These are phyloP conservation scores for Drosophila obscura DNA, from an alignment of 1,140 invertebrate genomes.

Conservation along the genomic window DNA sequence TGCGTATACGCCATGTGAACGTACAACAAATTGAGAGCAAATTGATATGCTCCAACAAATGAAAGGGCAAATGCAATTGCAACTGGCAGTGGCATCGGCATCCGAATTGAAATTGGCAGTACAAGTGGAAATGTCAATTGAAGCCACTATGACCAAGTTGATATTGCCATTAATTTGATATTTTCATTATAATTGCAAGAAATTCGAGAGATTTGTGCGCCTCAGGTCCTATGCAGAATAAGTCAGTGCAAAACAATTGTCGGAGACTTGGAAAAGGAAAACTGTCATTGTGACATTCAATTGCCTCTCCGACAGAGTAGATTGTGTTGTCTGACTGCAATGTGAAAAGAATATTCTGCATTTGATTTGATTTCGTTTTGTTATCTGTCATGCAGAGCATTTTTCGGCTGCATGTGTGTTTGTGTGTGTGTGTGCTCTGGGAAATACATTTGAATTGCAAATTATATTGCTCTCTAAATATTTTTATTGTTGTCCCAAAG, in stretches of 20 bases:
- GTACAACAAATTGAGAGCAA: conserved; percentile 53
- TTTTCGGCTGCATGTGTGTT: conserved; percentile 19
- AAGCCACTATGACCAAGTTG: neutral
- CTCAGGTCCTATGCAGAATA: neutral
- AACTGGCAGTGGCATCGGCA: neutral
- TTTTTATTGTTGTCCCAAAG: conserved; percentile 26
- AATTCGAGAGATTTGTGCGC: conserved; percentile 2
- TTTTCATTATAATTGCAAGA: conserved; percentile 32
- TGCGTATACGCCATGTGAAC: conserved; percentile 58
- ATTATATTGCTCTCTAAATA: conserved; percentile 35
- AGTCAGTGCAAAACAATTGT: conserved; percentile 17
- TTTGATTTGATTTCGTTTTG: conserved; percentile 31
- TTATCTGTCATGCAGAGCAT: conserved; percentile 26
- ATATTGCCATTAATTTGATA: conserved; percentile 32
- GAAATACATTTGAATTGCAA: conserved; percentile 26
- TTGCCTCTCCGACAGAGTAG: no score
- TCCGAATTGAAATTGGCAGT: neutral
- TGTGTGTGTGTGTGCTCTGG: neutral
- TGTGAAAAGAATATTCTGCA: conserved; percentile 21
- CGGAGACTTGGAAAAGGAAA: conserved; percentile 14
- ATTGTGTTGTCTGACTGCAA: neutral
- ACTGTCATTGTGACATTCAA: neutral
- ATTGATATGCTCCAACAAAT: conserved; percentile 50
- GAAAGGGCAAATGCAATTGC: conserved; percentile 16
- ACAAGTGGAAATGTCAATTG: conserved; percentile 11